Evolutionary conservation across 2,797 vertebrate genomes (phyloP).

Genomic region (Cuniculus paca): DNA sequence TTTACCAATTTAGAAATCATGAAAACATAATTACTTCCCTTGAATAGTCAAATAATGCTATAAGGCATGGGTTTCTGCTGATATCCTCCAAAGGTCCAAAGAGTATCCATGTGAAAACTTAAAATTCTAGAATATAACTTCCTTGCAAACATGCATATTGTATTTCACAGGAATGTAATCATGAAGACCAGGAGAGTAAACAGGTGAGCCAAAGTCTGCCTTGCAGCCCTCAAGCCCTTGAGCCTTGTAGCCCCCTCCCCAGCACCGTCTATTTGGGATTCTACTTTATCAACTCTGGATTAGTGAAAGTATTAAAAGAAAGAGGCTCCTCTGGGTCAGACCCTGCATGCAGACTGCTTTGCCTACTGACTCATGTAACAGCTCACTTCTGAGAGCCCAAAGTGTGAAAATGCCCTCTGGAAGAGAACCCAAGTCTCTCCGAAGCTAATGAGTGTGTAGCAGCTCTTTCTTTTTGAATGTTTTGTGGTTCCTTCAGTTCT

Average conservation of each 20-base stretch:
- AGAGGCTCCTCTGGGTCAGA: neutral
- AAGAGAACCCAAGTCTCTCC: neutral
- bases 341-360: neutral
- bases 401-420: neutral
- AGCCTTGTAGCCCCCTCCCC: neutral
- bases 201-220: neutral
- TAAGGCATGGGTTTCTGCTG: constrained; percentile 79
- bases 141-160: neutral
- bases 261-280: neutral
- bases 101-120: constrained; percentile 76
- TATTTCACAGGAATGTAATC: neutral
- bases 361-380: neutral
- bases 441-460: neutral
- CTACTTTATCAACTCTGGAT: neutral
- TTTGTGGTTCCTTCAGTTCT: constrained; percentile 24
- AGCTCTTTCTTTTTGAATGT: neutral
- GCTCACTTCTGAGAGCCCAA: neutral
- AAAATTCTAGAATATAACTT: constrained; percentile 38
- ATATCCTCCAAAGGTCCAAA: constrained; percentile 73
- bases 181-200: neutral
- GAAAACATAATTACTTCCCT: constrained; percentile 86
- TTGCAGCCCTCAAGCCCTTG: rapidly evolving
- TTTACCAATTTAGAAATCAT: constrained; percentile 83
- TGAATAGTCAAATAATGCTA: constrained; percentile 83
- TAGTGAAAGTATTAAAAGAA: neutral